Evolutionary conservation across 2,797 vertebrate species (phyloP).

Genomic region (Sarcophilus harrisii): DNA sequence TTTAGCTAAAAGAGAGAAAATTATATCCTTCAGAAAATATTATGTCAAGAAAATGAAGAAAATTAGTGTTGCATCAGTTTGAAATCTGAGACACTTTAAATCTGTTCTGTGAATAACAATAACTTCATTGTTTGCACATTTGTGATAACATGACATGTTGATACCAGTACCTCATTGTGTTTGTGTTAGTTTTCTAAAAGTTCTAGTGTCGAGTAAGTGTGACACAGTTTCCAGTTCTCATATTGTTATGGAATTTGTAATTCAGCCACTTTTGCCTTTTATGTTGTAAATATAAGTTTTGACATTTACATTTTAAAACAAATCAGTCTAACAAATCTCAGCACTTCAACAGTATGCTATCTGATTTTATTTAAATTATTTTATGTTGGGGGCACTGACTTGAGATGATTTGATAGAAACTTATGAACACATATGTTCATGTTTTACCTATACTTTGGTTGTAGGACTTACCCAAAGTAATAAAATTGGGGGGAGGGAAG

Average conservation of each 20-base stretch:
- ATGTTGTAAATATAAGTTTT: constrained; percentile 50
- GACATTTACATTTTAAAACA: constrained; percentile 20
- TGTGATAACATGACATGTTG: background rate
- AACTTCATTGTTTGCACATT: constrained; percentile 32
- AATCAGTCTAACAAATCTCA: constrained; percentile 45
- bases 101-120: constrained; percentile 22
- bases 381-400: constrained; percentile 64
- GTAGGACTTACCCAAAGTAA: constrained; percentile 28
- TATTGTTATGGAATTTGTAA: constrained; percentile 43
- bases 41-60: background rate
- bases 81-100: constrained; percentile 65
- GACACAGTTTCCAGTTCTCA: background rate
- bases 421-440: constrained; percentile 67
- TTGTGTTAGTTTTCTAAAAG: constrained; percentile 48
- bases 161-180: constrained; percentile 55
- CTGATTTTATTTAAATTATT: constrained; percentile 64
- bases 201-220: constrained; percentile 37
- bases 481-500: background rate
- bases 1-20: constrained; percentile 50
- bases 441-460: constrained; percentile 54
- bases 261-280: constrained; percentile 66
- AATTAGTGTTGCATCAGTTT: constrained; percentile 33
- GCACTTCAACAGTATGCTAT: constrained; percentile 31
- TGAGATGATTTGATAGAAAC: constrained; percentile 65
- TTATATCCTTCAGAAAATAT: background rate